These are phyloP conservation scores for Pseudonaja textilis DNA, from an alignment of 2,113 vertebrate species.

Conservation along the genomic window DNA sequence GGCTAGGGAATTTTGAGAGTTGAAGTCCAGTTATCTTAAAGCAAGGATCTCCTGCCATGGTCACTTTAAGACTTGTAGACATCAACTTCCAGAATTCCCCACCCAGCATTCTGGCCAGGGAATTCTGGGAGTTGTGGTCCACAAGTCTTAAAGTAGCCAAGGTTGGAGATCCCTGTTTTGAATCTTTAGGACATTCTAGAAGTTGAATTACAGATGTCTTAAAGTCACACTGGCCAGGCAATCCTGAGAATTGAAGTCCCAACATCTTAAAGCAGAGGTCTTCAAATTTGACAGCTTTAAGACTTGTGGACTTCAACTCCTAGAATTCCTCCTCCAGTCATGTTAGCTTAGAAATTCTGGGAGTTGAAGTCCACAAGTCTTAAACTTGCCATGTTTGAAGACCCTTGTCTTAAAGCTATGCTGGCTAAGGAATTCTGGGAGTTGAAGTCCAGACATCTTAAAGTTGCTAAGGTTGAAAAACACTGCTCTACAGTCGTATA, in stretches of 20 bases:
- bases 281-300: too few species aligned
- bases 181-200: not conserved
- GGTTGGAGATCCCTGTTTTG: not conserved
- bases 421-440: not conserved
- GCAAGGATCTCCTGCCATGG: not conserved
- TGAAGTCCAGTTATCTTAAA: not conserved
- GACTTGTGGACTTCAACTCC: too few species aligned
- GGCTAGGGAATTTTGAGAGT: not conserved
- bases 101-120: not conserved
- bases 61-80: not conserved
- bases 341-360: too few species aligned
- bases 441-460: not conserved
- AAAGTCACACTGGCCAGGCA: not conserved
- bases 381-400: too few species aligned
- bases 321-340: too few species aligned
- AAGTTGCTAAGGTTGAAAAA: not conserved
- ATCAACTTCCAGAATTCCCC: not conserved
- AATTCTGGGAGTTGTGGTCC: not conserved
- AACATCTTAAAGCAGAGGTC: not conserved
- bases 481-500: not conserved
- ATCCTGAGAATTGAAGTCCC: not conserved
- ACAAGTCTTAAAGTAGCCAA: not conserved
- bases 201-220: not conserved
- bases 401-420: not conserved
- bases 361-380: too few species aligned